Evolutionary conservation across 2,113 vertebrate species (phyloP).

Genomic region (Grallaria varia): DNA sequence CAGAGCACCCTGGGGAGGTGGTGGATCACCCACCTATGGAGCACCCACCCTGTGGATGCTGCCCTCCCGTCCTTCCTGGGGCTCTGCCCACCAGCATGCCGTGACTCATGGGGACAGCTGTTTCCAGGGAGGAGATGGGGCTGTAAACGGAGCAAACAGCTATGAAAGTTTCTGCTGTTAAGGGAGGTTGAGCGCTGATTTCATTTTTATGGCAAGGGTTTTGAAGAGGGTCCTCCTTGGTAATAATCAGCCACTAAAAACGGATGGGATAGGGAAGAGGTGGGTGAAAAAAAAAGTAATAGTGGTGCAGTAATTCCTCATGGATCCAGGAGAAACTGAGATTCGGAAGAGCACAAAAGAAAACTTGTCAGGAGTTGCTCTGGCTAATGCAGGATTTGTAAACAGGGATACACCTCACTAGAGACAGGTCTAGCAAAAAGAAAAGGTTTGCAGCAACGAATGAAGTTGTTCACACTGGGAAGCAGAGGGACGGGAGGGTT

Average conservation of each 20-base stretch:
- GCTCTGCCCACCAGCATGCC: rapidly evolving
- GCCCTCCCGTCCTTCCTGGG: background rate
- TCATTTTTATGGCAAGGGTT: background rate
- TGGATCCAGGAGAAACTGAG: background rate
- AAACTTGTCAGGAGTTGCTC: background rate
- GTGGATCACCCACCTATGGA: background rate
- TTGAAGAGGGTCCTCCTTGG: background rate
- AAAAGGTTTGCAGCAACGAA: background rate
- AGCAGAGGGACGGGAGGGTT: background rate
- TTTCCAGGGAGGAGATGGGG: background rate
- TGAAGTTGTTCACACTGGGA: background rate
- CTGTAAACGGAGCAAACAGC: background rate
- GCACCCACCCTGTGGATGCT: background rate
- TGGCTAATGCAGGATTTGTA: background rate
- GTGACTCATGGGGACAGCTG: background rate
- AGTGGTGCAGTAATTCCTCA: background rate
- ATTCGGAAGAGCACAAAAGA: background rate
- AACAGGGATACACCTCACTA: background rate
- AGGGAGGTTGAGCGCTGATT: background rate
- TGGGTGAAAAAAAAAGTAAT: background rate
- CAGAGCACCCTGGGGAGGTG: rapidly evolving
- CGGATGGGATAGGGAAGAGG: background rate
- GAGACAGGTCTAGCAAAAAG: background rate
- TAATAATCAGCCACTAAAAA: background rate
- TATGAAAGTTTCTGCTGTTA: background rate